Base-by-base conservation (phyloP, 2,888 invertebrate species). In the Heliconius hortense region DNA sequence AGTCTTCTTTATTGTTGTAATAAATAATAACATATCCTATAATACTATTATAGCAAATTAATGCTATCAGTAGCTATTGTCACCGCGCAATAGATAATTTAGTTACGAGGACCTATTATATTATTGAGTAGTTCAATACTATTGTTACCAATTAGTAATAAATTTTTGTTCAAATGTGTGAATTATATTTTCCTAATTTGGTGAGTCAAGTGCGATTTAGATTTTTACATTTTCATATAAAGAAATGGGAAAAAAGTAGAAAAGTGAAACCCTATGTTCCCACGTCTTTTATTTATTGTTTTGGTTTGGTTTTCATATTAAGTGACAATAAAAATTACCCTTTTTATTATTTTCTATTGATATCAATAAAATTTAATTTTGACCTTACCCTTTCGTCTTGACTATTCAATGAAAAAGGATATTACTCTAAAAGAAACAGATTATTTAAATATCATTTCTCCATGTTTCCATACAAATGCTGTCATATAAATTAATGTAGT, bases 401-500 rank as follows among this genome's bases (percentile, higher is more conserved):
- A 56, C 10, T 10, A 4, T 56, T 4, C n/a, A 56, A n/a, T 56
- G 56, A 10, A 56, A 56, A 10, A 56, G 1, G 10, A 56, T 56
- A 39, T 66, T 4, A 39, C 15, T 64, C 4, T 13, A 10, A 7
- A 24, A 64, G n/a, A 64, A 13, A 64, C 7, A 5, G 21, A 24
- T 31, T 15, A 31, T 10, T n/a, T 56, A 10, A 53, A 31, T 56
- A 48, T 10, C 1, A 28, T 53, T 11, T 8, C 5, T 68, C 24
- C 26, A 28, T 53, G 21, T 69, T 53, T 31, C 21, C 53, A 39
- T 64, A 64, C 26, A 21, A 56, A 69, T 69, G 31, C 53, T 15
- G 48, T 53, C 48, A 21, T 68, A 8, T 68, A 68, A 26, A 28
- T 53, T 68, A 68, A 64, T 64, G 10, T 11, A 21, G 68, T 48